Percentiles rank a stretch among this genome's conserved stretches.
These are phyloP conservation scores for Lycia hirtaria DNA, from an alignment of 2,888 invertebrate species.

Conservation along the genomic window DNA sequence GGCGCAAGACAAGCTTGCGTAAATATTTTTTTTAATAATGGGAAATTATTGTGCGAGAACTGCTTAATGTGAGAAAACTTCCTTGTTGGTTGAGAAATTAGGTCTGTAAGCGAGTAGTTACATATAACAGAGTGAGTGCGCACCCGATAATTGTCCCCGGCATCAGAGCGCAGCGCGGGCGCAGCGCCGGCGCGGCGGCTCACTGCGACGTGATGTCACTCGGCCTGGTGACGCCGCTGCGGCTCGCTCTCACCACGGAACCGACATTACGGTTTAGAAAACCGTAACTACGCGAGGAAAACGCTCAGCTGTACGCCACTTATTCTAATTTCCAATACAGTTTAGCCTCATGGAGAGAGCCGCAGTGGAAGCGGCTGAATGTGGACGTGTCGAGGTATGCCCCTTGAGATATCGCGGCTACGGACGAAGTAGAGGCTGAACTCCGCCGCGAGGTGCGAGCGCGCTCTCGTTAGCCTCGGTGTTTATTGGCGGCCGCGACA, in stretches of 20 bases:
- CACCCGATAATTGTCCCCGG: too few relatives aligned
- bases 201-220: slow-evolving; percentile 1
- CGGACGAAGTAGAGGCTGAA: neutral
- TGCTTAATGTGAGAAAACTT: too few relatives aligned
- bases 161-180: neutral
- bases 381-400: neutral
- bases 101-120: too few relatives aligned
- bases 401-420: neutral
- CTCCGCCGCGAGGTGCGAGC: slow-evolving; percentile 12
- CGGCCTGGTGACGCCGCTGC: neutral
- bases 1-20: too few relatives aligned
- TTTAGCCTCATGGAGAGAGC: neutral
- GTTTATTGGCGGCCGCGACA: slow-evolving; percentile 29
- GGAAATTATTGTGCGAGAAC: too few relatives aligned
- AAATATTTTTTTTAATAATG: too few relatives aligned
- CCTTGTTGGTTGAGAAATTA: too few relatives aligned
- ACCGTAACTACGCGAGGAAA: neutral
- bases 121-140: too few relatives aligned
- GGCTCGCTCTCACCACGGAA: neutral
- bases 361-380: neutral
- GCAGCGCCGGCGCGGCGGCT: neutral
- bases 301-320: neutral
- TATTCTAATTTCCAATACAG: neutral
- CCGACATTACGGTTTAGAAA: neutral
- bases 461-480: slow-evolving; percentile 32